A percentile compares a stretch with the other conserved stretches of the same genome.
Evolutionary conservation across 2,797 vertebrate genomes (phyloP).

Genomic region (Pseudopleuronectes americanus): DNA sequence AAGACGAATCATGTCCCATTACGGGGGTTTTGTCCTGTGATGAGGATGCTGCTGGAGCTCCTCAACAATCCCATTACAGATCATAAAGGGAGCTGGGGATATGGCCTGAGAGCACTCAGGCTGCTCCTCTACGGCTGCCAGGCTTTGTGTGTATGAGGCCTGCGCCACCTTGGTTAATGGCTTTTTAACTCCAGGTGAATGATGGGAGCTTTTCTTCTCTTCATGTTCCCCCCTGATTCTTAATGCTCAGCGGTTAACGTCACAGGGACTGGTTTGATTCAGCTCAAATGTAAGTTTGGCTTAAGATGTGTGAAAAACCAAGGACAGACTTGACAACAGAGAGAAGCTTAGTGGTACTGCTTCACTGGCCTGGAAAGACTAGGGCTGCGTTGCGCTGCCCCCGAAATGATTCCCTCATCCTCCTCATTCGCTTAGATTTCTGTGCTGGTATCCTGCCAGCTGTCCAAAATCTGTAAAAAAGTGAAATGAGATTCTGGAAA

Average conservation of each 20-base stretch:
- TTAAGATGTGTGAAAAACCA: constrained; percentile 48
- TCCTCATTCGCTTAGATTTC: constrained; percentile 7
- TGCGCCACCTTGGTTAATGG: constrained; percentile 53
- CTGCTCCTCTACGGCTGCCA: constrained; percentile 45
- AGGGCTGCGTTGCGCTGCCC: constrained; percentile 24
- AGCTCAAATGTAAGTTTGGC: constrained; percentile 42
- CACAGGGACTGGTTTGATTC: constrained; percentile 41
- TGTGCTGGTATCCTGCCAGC: constrained; percentile 6
- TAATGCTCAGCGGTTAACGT: constrained; percentile 31
- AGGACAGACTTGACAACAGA: constrained; percentile 44
- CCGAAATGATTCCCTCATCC: constrained; percentile 11
- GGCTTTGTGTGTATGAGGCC: constrained; percentile 48
- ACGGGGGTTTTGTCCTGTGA: constrained; percentile 74
- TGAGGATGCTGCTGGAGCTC: constrained; percentile 71
- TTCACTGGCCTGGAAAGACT: constrained; percentile 56
- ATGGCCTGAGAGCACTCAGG: constrained; percentile 70
- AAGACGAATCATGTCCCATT: constrained; percentile 75
- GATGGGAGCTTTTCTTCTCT: constrained; percentile 26
- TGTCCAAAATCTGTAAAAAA: not conserved
- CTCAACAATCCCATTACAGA: constrained; percentile 79
- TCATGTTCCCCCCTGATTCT: constrained; percentile 26
- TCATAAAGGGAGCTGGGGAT: constrained; percentile 77
- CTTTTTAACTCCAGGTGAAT: constrained; percentile 69
- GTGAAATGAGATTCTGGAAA: constrained; percentile 8
- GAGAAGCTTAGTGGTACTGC: constrained; percentile 34